phyloP scores from a whole-genome alignment of 2,113 vertebrate genomes.

The Planiliza haematocheilus region DNA sequence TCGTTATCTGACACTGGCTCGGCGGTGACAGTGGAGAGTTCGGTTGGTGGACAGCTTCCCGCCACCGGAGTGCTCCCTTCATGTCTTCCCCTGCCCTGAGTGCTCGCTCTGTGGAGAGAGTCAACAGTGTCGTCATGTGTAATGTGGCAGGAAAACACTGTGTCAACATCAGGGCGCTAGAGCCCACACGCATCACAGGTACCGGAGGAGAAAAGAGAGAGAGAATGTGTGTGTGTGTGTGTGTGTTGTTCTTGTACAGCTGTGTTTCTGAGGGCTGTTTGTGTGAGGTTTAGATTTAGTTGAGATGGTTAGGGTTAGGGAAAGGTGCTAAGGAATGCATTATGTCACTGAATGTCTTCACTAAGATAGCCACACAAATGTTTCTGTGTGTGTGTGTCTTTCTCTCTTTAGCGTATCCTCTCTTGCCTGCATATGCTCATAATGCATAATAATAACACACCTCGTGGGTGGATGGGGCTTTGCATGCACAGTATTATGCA shows the following conservation, averaged over 20 bases:
- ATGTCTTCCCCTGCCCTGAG: conserved; percentile 31
- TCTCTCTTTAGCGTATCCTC: conserved; percentile 39
- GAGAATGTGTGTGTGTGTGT: conserved; percentile 3
- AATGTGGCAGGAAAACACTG: conserved; percentile 55
- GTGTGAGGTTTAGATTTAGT: too few species aligned
- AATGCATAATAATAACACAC: conserved; percentile 56
- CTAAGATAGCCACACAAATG: not conserved
- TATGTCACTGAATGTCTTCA: too few species aligned
- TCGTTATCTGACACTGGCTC: not conserved
- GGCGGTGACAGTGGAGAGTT: conserved; percentile 18
- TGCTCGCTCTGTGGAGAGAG: conserved; percentile 31
- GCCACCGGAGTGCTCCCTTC: conserved; percentile 20
- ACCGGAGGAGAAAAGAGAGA: conserved; percentile 12
- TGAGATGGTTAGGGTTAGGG: too few species aligned
- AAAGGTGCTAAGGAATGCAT: too few species aligned
- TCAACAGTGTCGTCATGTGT: conserved; percentile 34
- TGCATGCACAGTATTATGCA: conserved; percentile 56
- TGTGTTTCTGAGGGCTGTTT: too few species aligned
- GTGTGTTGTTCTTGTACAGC: conserved; percentile 13
- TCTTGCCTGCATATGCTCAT: conserved; percentile 57
- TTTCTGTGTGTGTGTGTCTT: conserved; percentile 14
- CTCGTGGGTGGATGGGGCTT: conserved; percentile 58
- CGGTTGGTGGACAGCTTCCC: conserved; percentile 24
- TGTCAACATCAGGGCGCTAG: conserved; percentile 52
- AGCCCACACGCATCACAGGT: conserved; percentile 36